Conservation (phyloP, 2,797 vertebrate species). For the Crotalus adamanteus region DNA sequence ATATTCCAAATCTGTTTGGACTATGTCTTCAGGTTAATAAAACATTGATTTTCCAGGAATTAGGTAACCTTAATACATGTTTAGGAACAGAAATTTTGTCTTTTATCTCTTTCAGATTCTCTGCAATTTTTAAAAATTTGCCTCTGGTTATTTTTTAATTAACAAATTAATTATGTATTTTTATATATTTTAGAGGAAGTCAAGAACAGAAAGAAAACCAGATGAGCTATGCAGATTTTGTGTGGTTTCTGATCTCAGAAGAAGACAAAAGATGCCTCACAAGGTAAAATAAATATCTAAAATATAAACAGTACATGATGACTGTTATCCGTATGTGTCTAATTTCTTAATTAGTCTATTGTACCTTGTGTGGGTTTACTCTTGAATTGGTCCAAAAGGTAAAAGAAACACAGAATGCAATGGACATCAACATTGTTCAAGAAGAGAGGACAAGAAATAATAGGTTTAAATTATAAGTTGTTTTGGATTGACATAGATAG, state of each 20-base stretch:
- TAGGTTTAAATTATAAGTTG: no score
- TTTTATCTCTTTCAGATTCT: not conserved
- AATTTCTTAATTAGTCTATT: not conserved
- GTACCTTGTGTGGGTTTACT: not conserved
- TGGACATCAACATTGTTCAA: no score
- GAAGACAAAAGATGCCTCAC: slow-evolving; percentile 97
- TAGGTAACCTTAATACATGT: not conserved
- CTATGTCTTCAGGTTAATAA: not conserved
- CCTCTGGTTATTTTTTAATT: slow-evolving; percentile 18
- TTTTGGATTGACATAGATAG: no score
- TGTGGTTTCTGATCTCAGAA: slow-evolving; percentile 97
- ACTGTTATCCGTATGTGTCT: not conserved
- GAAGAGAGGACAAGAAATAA: no score
- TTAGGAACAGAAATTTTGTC: not conserved
- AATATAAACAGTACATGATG: not conserved
- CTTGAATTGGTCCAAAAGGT: not conserved
- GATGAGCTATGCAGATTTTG: slow-evolving; percentile 99
- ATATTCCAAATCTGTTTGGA: not conserved
- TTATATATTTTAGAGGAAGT: slow-evolving; percentile 82
- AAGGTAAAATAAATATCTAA: slow-evolving; percentile 76
- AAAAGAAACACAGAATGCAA: not conserved
- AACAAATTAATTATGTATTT: not conserved
- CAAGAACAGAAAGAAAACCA: slow-evolving; percentile 90
- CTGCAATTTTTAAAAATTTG: not conserved
- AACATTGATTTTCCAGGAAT: not conserved